Percentiles rank a stretch among this genome's conserved stretches.
These are phyloP conservation scores for Noctua fimbriata DNA, from an alignment of 2,888 invertebrate species.

Conservation along the genomic window DNA sequence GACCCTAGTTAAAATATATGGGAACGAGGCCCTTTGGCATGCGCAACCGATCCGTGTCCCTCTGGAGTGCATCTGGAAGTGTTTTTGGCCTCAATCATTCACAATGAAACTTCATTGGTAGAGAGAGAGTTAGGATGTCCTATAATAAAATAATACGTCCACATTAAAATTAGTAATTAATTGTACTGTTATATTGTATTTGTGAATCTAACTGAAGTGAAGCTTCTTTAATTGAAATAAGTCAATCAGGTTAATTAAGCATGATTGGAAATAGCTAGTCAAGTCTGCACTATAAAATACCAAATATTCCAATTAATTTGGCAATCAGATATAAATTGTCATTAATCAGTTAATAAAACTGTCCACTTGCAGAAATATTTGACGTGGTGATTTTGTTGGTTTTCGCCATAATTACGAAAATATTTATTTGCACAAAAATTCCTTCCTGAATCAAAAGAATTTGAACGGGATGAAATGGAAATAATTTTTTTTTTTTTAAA, in stretches of 20 bases:
- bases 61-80: too few species aligned
- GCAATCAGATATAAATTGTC: neutral
- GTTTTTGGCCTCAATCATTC: too few species aligned
- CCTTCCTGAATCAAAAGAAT: neutral
- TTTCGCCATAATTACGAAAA: neutral
- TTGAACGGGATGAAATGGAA: neutral
- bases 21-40: too few species aligned
- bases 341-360: neutral
- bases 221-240: constrained; percentile 5
- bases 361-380: neutral
- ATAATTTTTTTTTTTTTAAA: neutral
- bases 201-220: neutral
- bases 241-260: neutral
- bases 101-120: too few species aligned
- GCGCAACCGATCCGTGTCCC: too few species aligned
- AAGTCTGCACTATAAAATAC: neutral
- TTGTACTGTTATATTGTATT: neutral
- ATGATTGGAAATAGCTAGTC: neutral
- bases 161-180: neutral
- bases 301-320: neutral
- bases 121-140: too few species aligned
- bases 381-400: neutral
- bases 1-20: too few species aligned
- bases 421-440: neutral
- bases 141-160: too few species aligned